Percentiles rank a stretch among this genome's conserved stretches.
phyloP scores from a whole-genome alignment of 2,797 vertebrate species.

The Steatocranus sp. region DNA sequence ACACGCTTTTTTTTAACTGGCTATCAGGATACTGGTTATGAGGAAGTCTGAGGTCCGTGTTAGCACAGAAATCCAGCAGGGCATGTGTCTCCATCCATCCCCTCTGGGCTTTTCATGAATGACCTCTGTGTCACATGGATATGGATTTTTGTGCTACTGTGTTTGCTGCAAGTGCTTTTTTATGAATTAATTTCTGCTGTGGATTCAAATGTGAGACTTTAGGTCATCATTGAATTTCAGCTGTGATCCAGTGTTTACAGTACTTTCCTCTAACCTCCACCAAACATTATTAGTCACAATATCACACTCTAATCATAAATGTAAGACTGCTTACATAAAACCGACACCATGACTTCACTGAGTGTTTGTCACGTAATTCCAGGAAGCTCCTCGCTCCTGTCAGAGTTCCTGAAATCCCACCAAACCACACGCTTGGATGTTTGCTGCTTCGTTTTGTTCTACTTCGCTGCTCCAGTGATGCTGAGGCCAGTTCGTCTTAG shows the following conservation, averaged over 20 bases:
- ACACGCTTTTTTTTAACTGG: not conserved
- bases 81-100: not conserved
- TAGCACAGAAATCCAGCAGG: not conserved
- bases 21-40: not conserved
- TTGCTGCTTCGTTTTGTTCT: not conserved
- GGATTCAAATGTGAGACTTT: not conserved
- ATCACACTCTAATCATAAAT: not conserved
- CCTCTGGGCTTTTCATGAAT: not conserved
- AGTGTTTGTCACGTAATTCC: slow-evolving; percentile 37
- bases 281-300: not conserved
- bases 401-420: slow-evolving; percentile 77
- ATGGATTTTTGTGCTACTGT: not conserved
- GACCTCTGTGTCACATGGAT: not conserved
- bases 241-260: not conserved
- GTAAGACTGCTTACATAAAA: not conserved
- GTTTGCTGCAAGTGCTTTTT: not conserved
- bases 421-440: not conserved
- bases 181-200: not conserved
- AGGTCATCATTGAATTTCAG: not conserved
- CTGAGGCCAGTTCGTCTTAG: not conserved
- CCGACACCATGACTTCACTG: not conserved
- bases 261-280: not conserved
- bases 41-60: not conserved
- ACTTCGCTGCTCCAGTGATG: not conserved
- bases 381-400: slow-evolving; percentile 87